These are phyloP conservation scores for Podarcis siculus DNA, from an alignment of 2,797 vertebrate species.

Conservation along the genomic window DNA sequence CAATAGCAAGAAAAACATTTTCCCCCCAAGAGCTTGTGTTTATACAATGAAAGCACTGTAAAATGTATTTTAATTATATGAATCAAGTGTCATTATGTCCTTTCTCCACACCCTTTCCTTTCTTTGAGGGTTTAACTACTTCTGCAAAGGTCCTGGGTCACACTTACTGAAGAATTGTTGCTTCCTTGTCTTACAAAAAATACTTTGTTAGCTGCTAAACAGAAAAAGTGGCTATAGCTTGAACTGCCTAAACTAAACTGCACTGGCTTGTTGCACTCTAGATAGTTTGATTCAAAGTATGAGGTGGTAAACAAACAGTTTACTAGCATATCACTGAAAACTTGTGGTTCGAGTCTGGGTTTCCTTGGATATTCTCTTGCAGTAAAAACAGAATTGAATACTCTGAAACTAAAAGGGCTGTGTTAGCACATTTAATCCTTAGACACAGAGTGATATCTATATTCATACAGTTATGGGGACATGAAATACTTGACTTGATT, in stretches of 20 bases:
- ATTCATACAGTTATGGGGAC: neutral
- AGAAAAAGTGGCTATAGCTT: slow-evolving; percentile 70
- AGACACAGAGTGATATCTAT: neutral
- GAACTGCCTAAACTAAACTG: slow-evolving; percentile 63
- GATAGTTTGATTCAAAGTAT: slow-evolving; percentile 33
- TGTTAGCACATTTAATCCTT: slow-evolving; percentile 26
- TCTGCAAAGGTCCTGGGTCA: slow-evolving; percentile 60
- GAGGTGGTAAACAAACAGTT: slow-evolving; percentile 4
- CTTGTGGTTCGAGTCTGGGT: neutral
- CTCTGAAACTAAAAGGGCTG: slow-evolving; percentile 31
- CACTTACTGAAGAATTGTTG: slow-evolving; percentile 67
- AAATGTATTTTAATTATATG: slow-evolving; percentile 82
- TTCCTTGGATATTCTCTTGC: slow-evolving; percentile 36
- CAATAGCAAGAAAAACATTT: slow-evolving; percentile 76
- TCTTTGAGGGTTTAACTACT: slow-evolving; percentile 76
- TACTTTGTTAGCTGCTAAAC: slow-evolving; percentile 63
- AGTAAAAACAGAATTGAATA: slow-evolving; percentile 40
- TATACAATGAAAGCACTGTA: slow-evolving; percentile 87
- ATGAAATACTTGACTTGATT: slow-evolving; percentile 26
- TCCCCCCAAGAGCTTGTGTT: slow-evolving; percentile 78
- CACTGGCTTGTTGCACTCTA: slow-evolving; percentile 42
- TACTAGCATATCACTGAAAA: slow-evolving; percentile 46
- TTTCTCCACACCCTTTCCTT: slow-evolving; percentile 77
- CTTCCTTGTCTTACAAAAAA: slow-evolving; percentile 68
- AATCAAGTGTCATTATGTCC: slow-evolving; percentile 80